Evolutionary conservation across 1,140 invertebrate species (phyloP), one percentile per base, ranked within the genome.

Genomic region (Watersipora subatra): DNA sequence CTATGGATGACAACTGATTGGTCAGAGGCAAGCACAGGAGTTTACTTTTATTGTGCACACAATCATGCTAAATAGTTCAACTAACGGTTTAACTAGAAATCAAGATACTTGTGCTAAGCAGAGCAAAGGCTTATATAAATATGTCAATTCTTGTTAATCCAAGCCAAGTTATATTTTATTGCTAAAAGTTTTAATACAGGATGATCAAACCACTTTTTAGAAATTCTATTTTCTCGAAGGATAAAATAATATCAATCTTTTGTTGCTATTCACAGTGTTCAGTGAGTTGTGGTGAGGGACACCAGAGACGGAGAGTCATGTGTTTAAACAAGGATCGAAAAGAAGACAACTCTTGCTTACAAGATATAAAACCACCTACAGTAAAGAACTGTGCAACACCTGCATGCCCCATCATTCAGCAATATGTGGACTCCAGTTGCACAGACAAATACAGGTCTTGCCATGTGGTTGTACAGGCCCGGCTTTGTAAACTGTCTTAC

Each of bases 401-500:
- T 1, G 55, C 34, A 22, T 70, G 67, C 56, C 68, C 62, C 24
- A 59, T 55, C 1, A 1, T 22, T 20, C 19, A 27, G 3, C 58
- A 20, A 59, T 46, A n/a, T 66, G 22, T 64, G 78, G 77, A 75
- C 70, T 67, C 73, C n/a, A 72, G 74, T 1, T 93, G 90, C 72
- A 80, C 83, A 57, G 89, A 93, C 74, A 86, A 67, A 28, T 67
- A 30, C 24, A 63, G 66, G 30, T 64, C 66, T 1, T 77, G 75
- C 62, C 57, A 64, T 22, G 17, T 75, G 15, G 75, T 75, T 1
- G 70, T 71, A 20, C 75, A 75, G 62, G 74, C 76, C 0, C 68
- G 75, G 57, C 68, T 77, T 1, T 78, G 76, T 67, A 22, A 65
- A 19, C 74, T 74, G 64, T 34, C 61, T 20, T 75, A 74, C 64